A percentile compares a stretch with the other conserved stretches of the same genome.
Evolutionary conservation across 2,113 vertebrate species (phyloP).

Genomic region (Tauraco erythrolophus): DNA sequence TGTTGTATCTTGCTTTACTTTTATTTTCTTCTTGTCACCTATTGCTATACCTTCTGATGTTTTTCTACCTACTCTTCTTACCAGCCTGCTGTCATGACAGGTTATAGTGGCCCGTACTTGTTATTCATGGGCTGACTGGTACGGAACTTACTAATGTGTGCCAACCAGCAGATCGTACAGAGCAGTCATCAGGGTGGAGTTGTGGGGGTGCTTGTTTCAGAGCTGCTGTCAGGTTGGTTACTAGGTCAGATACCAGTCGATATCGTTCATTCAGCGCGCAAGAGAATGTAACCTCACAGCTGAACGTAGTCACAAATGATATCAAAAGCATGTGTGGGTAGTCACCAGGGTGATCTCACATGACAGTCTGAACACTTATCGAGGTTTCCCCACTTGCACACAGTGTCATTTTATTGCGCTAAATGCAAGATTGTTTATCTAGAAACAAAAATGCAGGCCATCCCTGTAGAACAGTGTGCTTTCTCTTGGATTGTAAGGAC

Average conservation of each 20-base stretch:
- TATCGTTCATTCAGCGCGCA: accelerated
- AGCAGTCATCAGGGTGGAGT: neutral
- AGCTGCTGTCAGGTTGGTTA: neutral
- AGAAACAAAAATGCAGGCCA: neutral
- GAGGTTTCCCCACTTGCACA: neutral
- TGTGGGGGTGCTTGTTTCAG: accelerated
- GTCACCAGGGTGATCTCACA: neutral
- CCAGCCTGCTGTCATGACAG: neutral
- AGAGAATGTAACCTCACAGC: neutral
- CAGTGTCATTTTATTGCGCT: neutral
- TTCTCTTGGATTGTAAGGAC: neutral
- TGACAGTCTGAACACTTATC: neutral
- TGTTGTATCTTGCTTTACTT: neutral
- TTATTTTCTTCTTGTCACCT: neutral
- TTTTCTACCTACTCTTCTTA: neutral
- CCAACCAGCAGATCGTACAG: neutral
- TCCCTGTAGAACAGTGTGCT: neutral
- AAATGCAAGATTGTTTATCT: neutral
- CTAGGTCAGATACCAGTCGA: neutral
- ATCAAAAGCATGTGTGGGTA: neutral
- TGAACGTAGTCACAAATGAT: accelerated
- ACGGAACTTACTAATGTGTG: neutral
- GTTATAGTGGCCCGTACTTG: neutral
- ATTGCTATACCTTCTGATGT: neutral
- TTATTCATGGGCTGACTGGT: neutral